Evolutionary conservation across 2,113 vertebrate species (phyloP), one percentile per base, ranked within the genome.

Genomic region (Lanius collurio): DNA sequence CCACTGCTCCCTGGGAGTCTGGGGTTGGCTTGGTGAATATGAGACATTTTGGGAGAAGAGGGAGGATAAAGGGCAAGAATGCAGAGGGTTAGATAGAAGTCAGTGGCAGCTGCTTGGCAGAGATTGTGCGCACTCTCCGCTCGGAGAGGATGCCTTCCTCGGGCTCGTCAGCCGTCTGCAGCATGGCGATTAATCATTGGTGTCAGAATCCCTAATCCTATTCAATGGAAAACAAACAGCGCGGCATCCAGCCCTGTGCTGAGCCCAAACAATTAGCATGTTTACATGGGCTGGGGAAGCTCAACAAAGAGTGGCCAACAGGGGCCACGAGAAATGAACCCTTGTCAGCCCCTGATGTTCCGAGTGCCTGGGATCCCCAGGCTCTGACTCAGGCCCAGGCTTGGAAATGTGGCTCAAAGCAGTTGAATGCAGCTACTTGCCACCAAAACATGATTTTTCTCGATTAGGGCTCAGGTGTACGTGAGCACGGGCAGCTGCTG

Each of bases 131-230:
- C 90, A 83, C 98, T 98, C 98, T 99, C 98, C 83, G 97, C 98
- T 98, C 97, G 42, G 98, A 98, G 98, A 98, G 98, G 98, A 98
- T 97, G 98, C 98, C 98, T 99, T 99, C 98, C 89, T 98, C 39
- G 95, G 97, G 98, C 97, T 98, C 98, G 98, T 99, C 99, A 99
- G 98, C 98, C 97, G 98, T 99, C 98, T 99, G 98, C 98, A 98
- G 98, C 97, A 90, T 47, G 97, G 99, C 98, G 98, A 99, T 99
- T 99, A 99, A 99, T 99, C 99, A 99, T 95, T 98, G 98, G 98
- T 98, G 99, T 99, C 99, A 99, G 98, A 98, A 98, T 98, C 98
- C 98, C 98, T 99, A 99, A 99, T 99, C 98, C 99, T 95, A 98
- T 98, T 99, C 98, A 99, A 97, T 97, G 98, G 98, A 98, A 99